These are phyloP conservation scores for Tiliqua scincoides DNA, from an alignment of 2,113 vertebrate genomes.

Conservation along the genomic window DNA sequence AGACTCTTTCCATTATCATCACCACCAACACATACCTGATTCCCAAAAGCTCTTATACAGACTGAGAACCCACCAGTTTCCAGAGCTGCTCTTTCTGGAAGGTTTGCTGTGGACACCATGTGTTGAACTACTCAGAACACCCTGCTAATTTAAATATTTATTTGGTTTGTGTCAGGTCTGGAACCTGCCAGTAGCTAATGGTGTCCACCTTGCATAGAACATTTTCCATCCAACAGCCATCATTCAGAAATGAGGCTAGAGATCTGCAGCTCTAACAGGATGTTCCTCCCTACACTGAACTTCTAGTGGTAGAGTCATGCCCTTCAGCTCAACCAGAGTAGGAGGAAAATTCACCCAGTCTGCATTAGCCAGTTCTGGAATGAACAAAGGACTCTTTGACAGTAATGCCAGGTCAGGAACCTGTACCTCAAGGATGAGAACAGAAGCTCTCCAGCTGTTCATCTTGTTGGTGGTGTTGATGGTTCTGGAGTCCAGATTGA, in stretches of 20 bases:
- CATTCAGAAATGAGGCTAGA: neutral
- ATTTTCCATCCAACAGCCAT: neutral
- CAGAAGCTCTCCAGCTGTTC: neutral
- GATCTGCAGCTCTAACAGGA: neutral
- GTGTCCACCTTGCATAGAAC: neutral
- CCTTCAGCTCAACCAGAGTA: neutral
- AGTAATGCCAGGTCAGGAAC: neutral
- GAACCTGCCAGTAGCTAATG: neutral
- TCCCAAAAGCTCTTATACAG: neutral
- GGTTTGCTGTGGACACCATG: neutral
- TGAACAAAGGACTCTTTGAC: neutral
- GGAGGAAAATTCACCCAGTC: slow-evolving; percentile 34
- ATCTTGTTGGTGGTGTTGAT: neutral
- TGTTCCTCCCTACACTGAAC: neutral
- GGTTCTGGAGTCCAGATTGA: neutral
- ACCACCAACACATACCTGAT: neutral
- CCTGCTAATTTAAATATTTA: neutral
- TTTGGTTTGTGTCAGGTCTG: neutral
- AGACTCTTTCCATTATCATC: neutral
- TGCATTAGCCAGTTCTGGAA: neutral
- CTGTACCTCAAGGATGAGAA: neutral
- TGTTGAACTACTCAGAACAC: neutral
- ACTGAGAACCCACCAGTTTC: neutral
- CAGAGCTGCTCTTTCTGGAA: neutral
- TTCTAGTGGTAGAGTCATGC: neutral